Evolutionary conservation across 2,797 vertebrate species (phyloP), one percentile per base, ranked within the genome.

Genomic region (Myotis findleyi): DNA sequence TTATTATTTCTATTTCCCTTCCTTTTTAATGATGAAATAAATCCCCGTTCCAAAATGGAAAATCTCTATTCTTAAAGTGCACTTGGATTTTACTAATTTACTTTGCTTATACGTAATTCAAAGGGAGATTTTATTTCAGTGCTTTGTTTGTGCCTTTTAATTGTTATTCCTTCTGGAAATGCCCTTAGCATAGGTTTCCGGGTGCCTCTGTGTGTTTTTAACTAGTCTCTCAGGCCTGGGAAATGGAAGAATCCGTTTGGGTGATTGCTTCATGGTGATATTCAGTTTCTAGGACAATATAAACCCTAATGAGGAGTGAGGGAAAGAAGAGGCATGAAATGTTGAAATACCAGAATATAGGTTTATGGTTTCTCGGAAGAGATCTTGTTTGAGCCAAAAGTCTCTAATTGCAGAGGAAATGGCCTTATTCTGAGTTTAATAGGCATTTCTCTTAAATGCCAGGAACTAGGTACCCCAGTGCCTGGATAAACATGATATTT

Each of bases 101-200:
- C 41, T 89, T 95, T 66, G 49, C 86, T 96, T 87, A 93, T 77
- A 33, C 69, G 88, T 93, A 91, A 96, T 93, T 93, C 82, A 96
- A 95, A 95, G 23, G 20, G 20, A 10, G 47, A 44, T 73, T 95
- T 95, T 91, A 95, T 89, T 89, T 83, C 75, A 69, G n/a, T 64
- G 75, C 30, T 91, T 96, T 93, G 80, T 86, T 89, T 73, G 59
- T 62, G 91, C 49, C 55, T 93, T 51, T 49, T 81, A 89, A 86
- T 94, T 90, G 86, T 92, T 87, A 88, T 49, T 94, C 30, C 57
- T 94, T 90, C 64, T 76, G 86, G 44, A 97, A 97, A 94, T 62
- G 72, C 21, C 69, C 76, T 33, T 82, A 66, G 51, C 13, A 51
- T 57, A 81, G 27, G 33, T 23, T 47, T 89, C 87, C 44, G 10